Percentiles rank a stretch among this genome's conserved stretches.
Conservation (phyloP, 2,113 vertebrate species). For the Clarias gariepinus region DNA sequence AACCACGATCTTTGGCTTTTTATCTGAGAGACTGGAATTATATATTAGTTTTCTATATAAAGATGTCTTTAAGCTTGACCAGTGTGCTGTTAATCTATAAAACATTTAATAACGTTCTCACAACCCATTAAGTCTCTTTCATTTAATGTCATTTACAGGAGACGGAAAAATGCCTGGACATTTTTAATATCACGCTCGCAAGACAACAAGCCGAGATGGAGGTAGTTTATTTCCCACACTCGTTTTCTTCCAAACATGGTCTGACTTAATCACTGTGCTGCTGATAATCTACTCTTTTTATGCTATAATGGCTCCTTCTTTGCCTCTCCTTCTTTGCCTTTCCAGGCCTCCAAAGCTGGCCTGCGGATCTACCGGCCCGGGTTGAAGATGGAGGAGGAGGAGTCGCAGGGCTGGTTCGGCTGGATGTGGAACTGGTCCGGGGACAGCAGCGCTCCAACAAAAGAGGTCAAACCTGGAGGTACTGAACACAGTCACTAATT, state of each 20-base stretch:
- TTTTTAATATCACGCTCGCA: constrained; percentile 95
- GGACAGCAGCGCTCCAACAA: constrained; percentile 61
- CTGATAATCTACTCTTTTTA: background rate
- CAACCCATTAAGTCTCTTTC: background rate
- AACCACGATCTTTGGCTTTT: background rate
- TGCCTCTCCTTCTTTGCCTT: background rate
- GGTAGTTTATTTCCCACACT: constrained; percentile 65
- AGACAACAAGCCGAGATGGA: constrained; percentile 96
- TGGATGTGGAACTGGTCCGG: constrained; percentile 92
- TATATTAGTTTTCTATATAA: background rate
- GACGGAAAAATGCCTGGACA: constrained; percentile 85
- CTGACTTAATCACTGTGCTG: background rate
- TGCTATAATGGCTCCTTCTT: background rate
- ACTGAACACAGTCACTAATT: constrained; percentile 24
- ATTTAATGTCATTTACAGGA: constrained; percentile 67
- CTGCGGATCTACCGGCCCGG: constrained; percentile 86
- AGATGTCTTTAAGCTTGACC: background rate
- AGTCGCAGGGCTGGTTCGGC: constrained; percentile 85
- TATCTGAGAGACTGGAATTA: background rate
- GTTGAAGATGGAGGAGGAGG: constrained; percentile 83
- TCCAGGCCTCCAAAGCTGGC: constrained; percentile 86
- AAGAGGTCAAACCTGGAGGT: constrained; percentile 83
- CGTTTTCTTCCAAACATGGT: background rate
- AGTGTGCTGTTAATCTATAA: background rate
- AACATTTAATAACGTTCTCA: background rate